phyloP scores from a whole-genome alignment of 2,113 vertebrate species.

The Semicossyphus pulcher region DNA sequence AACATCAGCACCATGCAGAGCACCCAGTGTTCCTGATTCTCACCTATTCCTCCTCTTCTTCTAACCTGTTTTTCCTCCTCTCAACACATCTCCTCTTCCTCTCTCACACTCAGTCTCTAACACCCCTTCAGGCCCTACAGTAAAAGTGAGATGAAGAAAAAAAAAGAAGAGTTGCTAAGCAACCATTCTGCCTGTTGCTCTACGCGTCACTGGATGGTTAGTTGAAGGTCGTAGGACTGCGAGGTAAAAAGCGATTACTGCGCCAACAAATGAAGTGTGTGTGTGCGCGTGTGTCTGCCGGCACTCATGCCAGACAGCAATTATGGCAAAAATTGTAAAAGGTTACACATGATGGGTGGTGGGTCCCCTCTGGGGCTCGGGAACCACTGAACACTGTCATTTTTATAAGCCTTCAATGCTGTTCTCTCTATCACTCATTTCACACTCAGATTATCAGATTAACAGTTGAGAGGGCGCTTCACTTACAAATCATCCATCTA shows the following conservation, averaged over 20 bases:
- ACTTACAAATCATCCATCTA: slow-evolving; percentile 23
- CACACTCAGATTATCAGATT: slow-evolving; percentile 44
- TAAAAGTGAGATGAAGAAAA: slow-evolving; percentile 39
- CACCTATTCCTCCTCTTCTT: slow-evolving; percentile 10
- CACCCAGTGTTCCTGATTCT: slow-evolving; percentile 6
- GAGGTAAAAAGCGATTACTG: slow-evolving; percentile 65
- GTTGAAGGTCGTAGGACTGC: slow-evolving; percentile 69
- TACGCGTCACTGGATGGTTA: slow-evolving; percentile 61
- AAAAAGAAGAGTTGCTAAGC: slow-evolving; percentile 65
- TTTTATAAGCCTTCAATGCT: slow-evolving; percentile 25
- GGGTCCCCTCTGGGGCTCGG: slow-evolving; percentile 25
- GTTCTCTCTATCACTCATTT: slow-evolving; percentile 31
- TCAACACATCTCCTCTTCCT: slow-evolving; percentile 26
- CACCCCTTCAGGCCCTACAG: slow-evolving; percentile 37
- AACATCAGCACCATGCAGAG: neutral
- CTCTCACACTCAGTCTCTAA: slow-evolving; percentile 7
- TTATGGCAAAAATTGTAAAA: slow-evolving; percentile 62
- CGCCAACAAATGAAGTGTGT: slow-evolving; percentile 53
- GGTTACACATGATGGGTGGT: slow-evolving; percentile 54
- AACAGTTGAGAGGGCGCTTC: slow-evolving; percentile 26
- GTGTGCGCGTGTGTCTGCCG: neutral
- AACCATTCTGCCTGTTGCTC: slow-evolving; percentile 73
- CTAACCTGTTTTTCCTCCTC: slow-evolving; percentile 13
- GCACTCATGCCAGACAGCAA: slow-evolving; percentile 53
- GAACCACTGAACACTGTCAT: slow-evolving; percentile 25